Percentiles rank a stretch among this genome's conserved stretches.
These are phyloP conservation scores for Xanthostigma xanthostigma DNA, from an alignment of 2,888 invertebrate species.

Conservation along the genomic window DNA sequence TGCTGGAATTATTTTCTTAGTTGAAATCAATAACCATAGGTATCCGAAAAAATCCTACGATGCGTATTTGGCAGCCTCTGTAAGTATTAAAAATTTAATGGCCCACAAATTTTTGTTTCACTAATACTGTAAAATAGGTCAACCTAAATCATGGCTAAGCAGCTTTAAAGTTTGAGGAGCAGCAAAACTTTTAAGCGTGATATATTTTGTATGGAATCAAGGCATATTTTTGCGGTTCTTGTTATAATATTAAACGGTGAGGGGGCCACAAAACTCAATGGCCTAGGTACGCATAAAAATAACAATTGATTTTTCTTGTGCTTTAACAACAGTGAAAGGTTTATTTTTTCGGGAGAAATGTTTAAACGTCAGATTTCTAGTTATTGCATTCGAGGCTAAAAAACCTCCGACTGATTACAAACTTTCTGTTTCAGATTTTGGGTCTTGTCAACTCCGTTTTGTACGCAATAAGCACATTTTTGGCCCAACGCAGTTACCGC, in stretches of 20 bases:
- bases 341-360: neutral
- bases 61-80: constrained; percentile 54
- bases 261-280: no score
- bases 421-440: constrained; percentile 46
- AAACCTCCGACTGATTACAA: neutral
- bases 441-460: constrained; percentile 56
- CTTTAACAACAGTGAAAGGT: neutral
- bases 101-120: neutral
- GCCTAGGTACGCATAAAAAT: no score
- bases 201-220: no score
- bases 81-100: constrained; percentile 30
- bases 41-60: constrained; percentile 36
- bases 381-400: no score
- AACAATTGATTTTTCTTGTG: no score
- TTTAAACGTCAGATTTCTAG: no score
- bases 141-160: no score
- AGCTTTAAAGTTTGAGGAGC: no score
- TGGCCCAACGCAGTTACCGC: constrained; percentile 63
- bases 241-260: no score
- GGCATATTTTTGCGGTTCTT: no score
- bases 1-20: constrained; percentile 51
- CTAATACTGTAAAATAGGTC: neutral
- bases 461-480: constrained; percentile 61
- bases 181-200: no score
- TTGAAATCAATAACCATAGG: constrained; percentile 43